phyloP scores from a whole-genome alignment of 2,113 vertebrate species.

The Silurus asotus region DNA sequence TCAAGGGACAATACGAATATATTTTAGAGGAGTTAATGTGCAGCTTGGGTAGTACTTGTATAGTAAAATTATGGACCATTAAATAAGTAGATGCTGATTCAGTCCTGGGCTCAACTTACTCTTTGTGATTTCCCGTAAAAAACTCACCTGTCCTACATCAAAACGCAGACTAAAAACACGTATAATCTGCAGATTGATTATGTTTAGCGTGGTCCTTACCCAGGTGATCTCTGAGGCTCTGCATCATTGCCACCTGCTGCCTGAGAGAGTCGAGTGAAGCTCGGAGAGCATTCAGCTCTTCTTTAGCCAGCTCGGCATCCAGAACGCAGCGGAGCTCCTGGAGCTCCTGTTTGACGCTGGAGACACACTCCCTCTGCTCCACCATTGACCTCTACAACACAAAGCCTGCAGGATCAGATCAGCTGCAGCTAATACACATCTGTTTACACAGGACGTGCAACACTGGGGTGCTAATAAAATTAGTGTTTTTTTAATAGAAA shows the following conservation, averaged over 20 bases:
- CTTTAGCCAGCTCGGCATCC: conserved; percentile 42
- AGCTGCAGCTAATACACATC: not conserved
- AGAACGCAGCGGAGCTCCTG: conserved; percentile 53
- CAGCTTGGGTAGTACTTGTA: no score
- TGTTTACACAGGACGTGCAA: not conserved
- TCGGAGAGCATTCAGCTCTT: conserved; percentile 50
- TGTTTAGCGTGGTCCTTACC: conserved; percentile 29
- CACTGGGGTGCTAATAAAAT: not conserved
- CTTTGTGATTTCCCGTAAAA: not conserved
- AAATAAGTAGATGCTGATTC: no score
- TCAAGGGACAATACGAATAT: no score
- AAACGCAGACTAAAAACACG: not conserved
- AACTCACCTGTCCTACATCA: not conserved
- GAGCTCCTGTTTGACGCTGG: conserved; percentile 53
- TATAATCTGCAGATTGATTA: not conserved
- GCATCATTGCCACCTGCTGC: conserved; percentile 57
- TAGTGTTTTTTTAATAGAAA: not conserved
- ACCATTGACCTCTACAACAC: conserved; percentile 57
- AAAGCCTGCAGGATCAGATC: conserved; percentile 1
- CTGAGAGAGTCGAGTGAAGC: conserved; percentile 56
- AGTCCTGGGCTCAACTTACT: not conserved
- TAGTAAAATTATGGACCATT: no score
- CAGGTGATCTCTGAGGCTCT: conserved; percentile 59
- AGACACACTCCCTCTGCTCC: conserved; percentile 57
- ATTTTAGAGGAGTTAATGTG: no score